Evolutionary conservation across 2,797 vertebrate genomes (phyloP).

Genomic region (Gila robusta): DNA sequence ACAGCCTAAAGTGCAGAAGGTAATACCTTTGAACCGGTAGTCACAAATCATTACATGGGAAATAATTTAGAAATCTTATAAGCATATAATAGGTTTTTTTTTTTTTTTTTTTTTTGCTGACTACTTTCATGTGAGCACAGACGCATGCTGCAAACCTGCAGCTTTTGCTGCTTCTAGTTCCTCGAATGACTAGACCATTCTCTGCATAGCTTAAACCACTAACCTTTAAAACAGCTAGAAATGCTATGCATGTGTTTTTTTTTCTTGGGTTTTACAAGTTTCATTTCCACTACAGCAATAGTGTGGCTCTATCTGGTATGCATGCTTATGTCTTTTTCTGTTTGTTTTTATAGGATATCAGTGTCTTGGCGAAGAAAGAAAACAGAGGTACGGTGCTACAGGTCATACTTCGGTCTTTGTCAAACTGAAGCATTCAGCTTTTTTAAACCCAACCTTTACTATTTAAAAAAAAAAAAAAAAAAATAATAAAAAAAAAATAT

Average conservation of each 20-base stretch:
- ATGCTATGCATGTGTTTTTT: neutral
- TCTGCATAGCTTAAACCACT: neutral
- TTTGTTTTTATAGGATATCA: constrained; percentile 84
- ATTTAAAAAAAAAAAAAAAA: no score
- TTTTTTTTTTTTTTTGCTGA: neutral
- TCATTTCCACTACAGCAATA: constrained; percentile 33
- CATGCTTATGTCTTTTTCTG: constrained; percentile 48
- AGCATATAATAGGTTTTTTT: neutral
- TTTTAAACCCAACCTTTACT: neutral
- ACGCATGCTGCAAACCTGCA: neutral
- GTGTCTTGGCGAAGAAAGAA: constrained; percentile 84
- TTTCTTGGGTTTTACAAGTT: constrained; percentile 3
- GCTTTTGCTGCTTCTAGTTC: constrained; percentile 15
- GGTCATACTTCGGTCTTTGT: neutral
- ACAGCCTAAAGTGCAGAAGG: constrained; percentile 93
- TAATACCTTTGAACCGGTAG: neutral
- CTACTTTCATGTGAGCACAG: constrained; percentile 19
- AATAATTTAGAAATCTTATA: constrained; percentile 2
- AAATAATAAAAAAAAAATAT: no score
- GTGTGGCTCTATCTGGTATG: neutral
- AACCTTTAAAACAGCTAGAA: constrained; percentile 29
- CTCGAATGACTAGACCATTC: neutral
- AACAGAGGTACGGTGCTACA: constrained; percentile 85
- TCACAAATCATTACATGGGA: neutral
- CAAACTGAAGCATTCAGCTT: neutral